phyloP scores from a whole-genome alignment of 1,140 invertebrate genomes.

The Drosophila obscura region DNA sequence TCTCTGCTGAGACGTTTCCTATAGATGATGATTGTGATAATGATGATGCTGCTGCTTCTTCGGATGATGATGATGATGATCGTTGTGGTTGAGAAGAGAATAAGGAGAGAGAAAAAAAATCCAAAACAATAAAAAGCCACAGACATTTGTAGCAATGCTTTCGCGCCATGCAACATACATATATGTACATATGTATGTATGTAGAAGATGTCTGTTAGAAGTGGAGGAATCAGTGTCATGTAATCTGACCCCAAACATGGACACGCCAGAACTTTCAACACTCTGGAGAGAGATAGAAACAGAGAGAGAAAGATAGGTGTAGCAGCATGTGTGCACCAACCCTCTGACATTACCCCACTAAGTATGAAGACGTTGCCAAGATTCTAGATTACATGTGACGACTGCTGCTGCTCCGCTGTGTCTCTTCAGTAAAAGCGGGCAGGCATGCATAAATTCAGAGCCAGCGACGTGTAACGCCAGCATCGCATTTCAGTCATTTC shows the following conservation, averaged over 20 bases:
- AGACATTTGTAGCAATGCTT: slow-evolving; percentile 69
- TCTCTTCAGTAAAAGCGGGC: slow-evolving; percentile 22
- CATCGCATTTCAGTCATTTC: slow-evolving; percentile 74
- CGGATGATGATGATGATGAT: slow-evolving; percentile 20
- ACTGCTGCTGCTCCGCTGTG: slow-evolving; percentile 11
- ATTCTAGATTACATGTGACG: slow-evolving; percentile 80
- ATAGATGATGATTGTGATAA: slow-evolving; percentile 12
- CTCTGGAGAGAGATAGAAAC: slow-evolving; percentile 38
- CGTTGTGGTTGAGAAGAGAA: slow-evolving; percentile 9
- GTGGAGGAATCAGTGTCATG: slow-evolving; percentile 74
- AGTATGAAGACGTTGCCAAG: slow-evolving; percentile 78
- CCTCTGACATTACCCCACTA: slow-evolving; percentile 68
- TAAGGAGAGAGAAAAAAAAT: slow-evolving; percentile 12
- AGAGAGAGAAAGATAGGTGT: background rate
- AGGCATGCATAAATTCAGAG: slow-evolving; percentile 74
- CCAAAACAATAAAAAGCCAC: slow-evolving; percentile 49
- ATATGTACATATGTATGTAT: slow-evolving; percentile 26
- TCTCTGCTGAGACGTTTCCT: slow-evolving; percentile 14
- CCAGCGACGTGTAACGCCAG: slow-evolving; percentile 74
- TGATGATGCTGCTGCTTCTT: slow-evolving; percentile 22
- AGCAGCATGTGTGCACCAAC: slow-evolving; percentile 60
- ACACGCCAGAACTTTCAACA: slow-evolving; percentile 81
- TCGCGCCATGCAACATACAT: slow-evolving; percentile 58
- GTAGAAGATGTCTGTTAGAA: slow-evolving; percentile 67
- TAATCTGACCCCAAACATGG: slow-evolving; percentile 81